phyloP scores from a whole-genome alignment of 2,888 invertebrate species.

The Dynastes hyllus region DNA sequence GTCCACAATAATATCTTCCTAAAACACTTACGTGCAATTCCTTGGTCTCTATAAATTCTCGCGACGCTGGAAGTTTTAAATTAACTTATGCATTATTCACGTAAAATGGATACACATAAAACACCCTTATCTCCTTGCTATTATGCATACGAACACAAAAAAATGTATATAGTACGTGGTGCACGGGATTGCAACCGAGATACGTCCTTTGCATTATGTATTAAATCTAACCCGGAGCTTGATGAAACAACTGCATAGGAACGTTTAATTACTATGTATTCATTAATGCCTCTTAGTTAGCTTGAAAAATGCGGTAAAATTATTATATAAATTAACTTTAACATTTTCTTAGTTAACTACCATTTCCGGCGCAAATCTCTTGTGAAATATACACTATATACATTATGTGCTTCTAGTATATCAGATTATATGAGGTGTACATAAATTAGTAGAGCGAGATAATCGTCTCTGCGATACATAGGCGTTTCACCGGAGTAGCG shows the following conservation, averaged over 20 bases:
- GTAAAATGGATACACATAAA: conserved; percentile 44
- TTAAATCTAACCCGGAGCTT: conserved; percentile 20
- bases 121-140: conserved; percentile 37
- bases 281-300: background rate
- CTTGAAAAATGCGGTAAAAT: conserved; percentile 11
- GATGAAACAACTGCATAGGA: conserved; percentile 16
- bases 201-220: background rate
- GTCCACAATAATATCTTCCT: conserved; percentile 1
- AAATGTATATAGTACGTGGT: conserved; percentile 21
- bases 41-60: conserved; percentile 36
- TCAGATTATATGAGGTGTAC: background rate
- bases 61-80: conserved; percentile 37
- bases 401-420: background rate
- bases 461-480: no score
- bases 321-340: conserved; percentile 15
- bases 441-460: no score
- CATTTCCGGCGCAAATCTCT: background rate
- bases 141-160: conserved; percentile 40
- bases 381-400: background rate
- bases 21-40: conserved; percentile 34
- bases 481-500: no score
- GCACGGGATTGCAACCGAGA: background rate
- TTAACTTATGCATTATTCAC: conserved; percentile 46
- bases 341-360: conserved; percentile 9
- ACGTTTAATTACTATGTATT: conserved; percentile 17